Evolutionary conservation across 2,888 invertebrate genomes (phyloP).

Genomic region (Platycheirus albimanus): DNA sequence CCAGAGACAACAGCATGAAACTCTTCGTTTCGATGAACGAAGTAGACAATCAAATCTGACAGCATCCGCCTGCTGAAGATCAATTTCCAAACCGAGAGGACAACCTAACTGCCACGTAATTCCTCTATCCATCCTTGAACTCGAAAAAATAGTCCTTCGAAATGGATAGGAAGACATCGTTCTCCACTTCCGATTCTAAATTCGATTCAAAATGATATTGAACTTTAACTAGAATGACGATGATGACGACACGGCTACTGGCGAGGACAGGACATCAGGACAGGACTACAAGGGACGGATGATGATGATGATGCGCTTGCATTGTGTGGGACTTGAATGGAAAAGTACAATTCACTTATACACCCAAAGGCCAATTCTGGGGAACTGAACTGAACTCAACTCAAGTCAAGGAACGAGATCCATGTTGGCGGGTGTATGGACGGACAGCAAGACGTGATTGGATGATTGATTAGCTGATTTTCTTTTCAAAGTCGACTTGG

Average conservation of each 20-base stretch:
- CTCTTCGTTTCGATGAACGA: slow-evolving; percentile 22
- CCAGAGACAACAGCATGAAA: slow-evolving; percentile 30
- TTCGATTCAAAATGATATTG: slow-evolving; percentile 59
- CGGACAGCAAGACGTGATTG: slow-evolving; percentile 59
- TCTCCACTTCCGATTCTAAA: slow-evolving; percentile 45
- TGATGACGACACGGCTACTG: slow-evolving; percentile 13
- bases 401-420: slow-evolving; percentile 15
- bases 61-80: slow-evolving; percentile 64
- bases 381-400: no score
- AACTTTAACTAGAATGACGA: slow-evolving; percentile 57
- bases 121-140: slow-evolving; percentile 23
- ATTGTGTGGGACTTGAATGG: slow-evolving; percentile 17
- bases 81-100: slow-evolving; percentile 61
- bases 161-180: slow-evolving; percentile 43
- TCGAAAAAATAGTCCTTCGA: slow-evolving; percentile 5
- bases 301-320: slow-evolving; percentile 21
- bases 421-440: no score
- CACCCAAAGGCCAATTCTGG: slow-evolving; percentile 8
- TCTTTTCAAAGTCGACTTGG: slow-evolving; percentile 53
- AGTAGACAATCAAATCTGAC: slow-evolving; percentile 65
- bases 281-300: no score
- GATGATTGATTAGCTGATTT: slow-evolving; percentile 72
- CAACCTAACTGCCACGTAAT: slow-evolving; percentile 56
- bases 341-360: slow-evolving; percentile 57
- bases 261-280: slow-evolving; percentile 1